Percentiles rank a stretch among this genome's conserved stretches.
Evolutionary conservation across 35 echinoderm and acorn worm genomes (phyloP).

Genomic region (Heliocidaris tuberculata): DNA sequence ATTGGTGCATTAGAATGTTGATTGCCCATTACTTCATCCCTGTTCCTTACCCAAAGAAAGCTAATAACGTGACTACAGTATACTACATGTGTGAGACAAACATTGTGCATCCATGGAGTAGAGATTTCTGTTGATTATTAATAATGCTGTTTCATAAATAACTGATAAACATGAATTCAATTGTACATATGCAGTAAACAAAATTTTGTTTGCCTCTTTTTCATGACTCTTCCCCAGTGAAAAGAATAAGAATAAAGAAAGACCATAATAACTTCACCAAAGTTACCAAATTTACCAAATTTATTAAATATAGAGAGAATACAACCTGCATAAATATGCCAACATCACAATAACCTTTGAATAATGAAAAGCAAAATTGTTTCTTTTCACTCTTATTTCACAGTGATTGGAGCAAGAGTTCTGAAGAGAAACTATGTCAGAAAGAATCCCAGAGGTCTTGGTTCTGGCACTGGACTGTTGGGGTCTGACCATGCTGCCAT

Average conservation of each 20-base stretch:
- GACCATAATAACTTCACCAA: neutral
- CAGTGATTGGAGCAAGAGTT: conserved; percentile 25
- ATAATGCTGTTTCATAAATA: no score
- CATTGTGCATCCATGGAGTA: no score
- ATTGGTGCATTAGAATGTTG: neutral
- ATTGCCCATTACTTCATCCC: neutral
- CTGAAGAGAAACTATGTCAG: conserved; percentile 5
- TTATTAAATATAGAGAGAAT: no score
- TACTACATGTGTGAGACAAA: no score
- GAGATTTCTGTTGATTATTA: no score
- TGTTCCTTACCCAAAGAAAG: neutral
- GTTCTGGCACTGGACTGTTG: neutral
- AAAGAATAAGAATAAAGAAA: neutral
- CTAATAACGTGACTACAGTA: neutral
- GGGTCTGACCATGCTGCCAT: neutral
- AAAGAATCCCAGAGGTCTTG: neutral
- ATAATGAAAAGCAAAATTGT: neutral
- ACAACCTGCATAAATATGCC: no score
- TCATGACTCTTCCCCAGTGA: neutral
- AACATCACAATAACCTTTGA: no score
- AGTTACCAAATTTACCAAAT: no score
- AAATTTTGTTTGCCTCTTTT: neutral
- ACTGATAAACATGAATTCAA: no score
- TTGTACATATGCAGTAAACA: no score
- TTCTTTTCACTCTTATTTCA: neutral